Evolutionary conservation across 2,797 vertebrate species (phyloP).

Genomic region (Carapus acus): DNA sequence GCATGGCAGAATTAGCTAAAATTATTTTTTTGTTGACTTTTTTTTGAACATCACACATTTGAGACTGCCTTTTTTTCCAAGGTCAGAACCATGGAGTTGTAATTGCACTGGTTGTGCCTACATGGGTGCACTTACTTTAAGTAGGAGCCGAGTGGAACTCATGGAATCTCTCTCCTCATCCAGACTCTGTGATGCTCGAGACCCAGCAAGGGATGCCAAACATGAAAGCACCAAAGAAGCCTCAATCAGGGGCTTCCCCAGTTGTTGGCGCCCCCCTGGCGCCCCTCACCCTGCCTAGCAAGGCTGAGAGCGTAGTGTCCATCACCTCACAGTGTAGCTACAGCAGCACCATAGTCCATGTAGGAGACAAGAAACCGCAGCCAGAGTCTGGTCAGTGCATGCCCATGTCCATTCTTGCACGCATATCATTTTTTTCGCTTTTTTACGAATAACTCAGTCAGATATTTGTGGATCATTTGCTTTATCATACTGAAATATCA

Average conservation of each 20-base stretch:
- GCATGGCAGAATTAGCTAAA: too few relatives aligned
- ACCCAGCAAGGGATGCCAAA: constrained; percentile 62
- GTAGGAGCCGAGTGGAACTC: constrained; percentile 1
- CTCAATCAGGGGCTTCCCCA: constrained; percentile 47
- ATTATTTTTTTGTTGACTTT: too few relatives aligned
- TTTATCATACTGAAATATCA: too few relatives aligned
- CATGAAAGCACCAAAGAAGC: constrained; percentile 64
- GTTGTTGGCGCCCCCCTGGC: constrained; percentile 66
- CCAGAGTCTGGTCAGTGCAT: constrained; percentile 80
- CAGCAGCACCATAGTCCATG: constrained; percentile 96
- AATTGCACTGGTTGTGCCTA: too few relatives aligned
- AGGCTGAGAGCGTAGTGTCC: constrained; percentile 89
- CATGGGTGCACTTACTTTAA: too few relatives aligned
- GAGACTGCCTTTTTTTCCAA: too few relatives aligned
- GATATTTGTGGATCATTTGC: too few relatives aligned
- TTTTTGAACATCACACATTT: too few relatives aligned
- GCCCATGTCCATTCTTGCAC: not conserved
- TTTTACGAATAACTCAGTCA: not conserved
- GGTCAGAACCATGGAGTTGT: too few relatives aligned
- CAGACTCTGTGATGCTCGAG: constrained; percentile 58
- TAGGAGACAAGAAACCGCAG: constrained; percentile 91
- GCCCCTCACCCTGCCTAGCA: constrained; percentile 79
- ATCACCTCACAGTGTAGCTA: constrained; percentile 96
- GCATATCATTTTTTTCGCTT: not conserved
- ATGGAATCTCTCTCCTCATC: constrained; percentile 15